These are phyloP conservation scores for Chironomus riparius DNA, from an alignment of 2,888 invertebrate genomes.

Conservation along the genomic window DNA sequence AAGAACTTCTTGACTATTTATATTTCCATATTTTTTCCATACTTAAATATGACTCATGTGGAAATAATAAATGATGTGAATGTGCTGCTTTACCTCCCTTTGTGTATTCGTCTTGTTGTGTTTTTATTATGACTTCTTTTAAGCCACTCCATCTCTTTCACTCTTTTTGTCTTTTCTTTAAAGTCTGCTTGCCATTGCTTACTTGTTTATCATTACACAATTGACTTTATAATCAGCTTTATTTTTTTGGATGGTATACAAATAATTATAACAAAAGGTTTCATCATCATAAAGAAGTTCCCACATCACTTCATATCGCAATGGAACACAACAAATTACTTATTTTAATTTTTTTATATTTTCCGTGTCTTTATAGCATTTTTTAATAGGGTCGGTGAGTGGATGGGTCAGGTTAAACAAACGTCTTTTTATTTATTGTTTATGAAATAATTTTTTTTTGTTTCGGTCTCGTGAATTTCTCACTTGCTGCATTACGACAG, in stretches of 20 bases:
- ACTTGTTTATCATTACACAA: slow-evolving; percentile 25
- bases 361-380: neutral
- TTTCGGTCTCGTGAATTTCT: slow-evolving; percentile 2
- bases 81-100: neutral
- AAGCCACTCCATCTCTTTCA: neutral
- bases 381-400: neutral
- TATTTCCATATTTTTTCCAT: neutral
- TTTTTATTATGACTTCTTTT: neutral
- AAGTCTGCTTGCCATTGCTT: neutral
- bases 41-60: slow-evolving; percentile 22
- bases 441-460: neutral
- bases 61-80: slow-evolving; percentile 27
- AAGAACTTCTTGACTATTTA: neutral
- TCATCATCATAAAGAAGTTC: slow-evolving; percentile 11
- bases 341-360: neutral
- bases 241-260: neutral
- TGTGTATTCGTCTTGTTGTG: neutral
- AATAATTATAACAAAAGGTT: neutral
- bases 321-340: slow-evolving; percentile 18
- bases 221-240: slow-evolving; percentile 24
- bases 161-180: neutral
- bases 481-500: neutral
- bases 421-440: neutral
- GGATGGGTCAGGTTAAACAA: neutral
- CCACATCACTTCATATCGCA: neutral